These are phyloP conservation scores for Oreohelix idahoensis DNA, from an alignment of 1,140 invertebrate genomes.

Conservation along the genomic window DNA sequence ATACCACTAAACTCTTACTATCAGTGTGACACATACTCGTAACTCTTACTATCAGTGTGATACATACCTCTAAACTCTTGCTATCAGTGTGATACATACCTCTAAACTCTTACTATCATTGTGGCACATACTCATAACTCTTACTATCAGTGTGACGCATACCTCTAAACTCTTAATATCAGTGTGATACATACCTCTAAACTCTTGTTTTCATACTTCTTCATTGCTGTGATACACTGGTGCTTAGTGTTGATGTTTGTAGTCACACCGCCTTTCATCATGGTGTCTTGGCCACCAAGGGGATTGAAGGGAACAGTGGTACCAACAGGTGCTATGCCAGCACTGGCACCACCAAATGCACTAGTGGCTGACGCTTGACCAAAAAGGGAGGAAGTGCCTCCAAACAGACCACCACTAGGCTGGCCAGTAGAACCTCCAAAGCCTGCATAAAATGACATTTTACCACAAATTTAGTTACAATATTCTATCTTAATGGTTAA, in stretches of 20 bases:
- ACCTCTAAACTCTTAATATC: too few species aligned
- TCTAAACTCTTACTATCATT: too few species aligned
- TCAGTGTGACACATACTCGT: too few species aligned
- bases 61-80: too few species aligned
- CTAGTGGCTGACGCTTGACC: slow-evolving; percentile 40
- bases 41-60: too few species aligned
- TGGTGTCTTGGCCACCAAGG: slow-evolving; percentile 89
- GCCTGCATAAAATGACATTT: slow-evolving; percentile 38
- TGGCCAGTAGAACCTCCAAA: slow-evolving; percentile 54
- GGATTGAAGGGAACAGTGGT: slow-evolving; percentile 84
- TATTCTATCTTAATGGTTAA: too few species aligned
- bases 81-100: too few species aligned
- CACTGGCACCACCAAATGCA: slow-evolving; percentile 46
- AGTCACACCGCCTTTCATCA: slow-evolving; percentile 86
- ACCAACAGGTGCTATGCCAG: slow-evolving; percentile 42
- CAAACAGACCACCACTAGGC: slow-evolving; percentile 44
- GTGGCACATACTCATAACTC: too few species aligned
- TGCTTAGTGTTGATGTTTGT: slow-evolving; percentile 90
- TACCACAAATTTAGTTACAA: too few species aligned
- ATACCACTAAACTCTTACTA: too few species aligned
- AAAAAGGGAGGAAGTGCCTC: slow-evolving; percentile 19
- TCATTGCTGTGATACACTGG: slow-evolving; percentile 97
- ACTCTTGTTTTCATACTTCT: slow-evolving; percentile 95
- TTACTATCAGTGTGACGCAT: too few species aligned
- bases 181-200: slow-evolving; percentile 81